phyloP scores from a whole-genome alignment of 1,140 invertebrate species.

The Hylaeus anthracinus region DNA sequence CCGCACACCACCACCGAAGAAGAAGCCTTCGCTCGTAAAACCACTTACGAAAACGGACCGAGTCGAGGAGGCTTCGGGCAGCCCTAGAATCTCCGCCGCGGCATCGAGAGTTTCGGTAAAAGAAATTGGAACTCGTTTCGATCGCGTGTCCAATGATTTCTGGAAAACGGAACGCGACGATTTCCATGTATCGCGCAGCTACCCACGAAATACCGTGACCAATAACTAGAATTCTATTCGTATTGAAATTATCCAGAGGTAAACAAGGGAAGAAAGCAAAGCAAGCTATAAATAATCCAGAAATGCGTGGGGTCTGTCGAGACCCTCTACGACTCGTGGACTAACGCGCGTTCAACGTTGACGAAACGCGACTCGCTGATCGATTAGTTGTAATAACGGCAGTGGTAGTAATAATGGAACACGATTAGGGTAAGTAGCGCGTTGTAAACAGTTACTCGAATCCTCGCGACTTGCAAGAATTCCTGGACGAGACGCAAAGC shows the following conservation, averaged over 20 bases:
- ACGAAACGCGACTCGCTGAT: too few species aligned
- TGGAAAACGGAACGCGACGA: too few species aligned
- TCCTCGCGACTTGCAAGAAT: constrained; percentile 16
- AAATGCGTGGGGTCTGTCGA: too few species aligned
- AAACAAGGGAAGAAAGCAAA: too few species aligned
- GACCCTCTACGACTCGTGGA: background rate
- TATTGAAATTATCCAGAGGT: too few species aligned
- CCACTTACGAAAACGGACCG: background rate
- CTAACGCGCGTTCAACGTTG: background rate
- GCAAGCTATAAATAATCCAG: too few species aligned
- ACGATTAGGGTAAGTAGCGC: background rate
- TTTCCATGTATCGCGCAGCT: too few species aligned
- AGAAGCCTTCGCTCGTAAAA: background rate
- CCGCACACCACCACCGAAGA: background rate
- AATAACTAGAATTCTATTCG: too few species aligned
- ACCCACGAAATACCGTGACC: too few species aligned
- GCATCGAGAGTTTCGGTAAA: background rate
- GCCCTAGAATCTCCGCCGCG: background rate
- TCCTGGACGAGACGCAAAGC: constrained; percentile 40
- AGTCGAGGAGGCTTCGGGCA: background rate
- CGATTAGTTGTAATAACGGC: too few species aligned
- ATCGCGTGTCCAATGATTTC: too few species aligned
- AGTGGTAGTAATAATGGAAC: background rate
- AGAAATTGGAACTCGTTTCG: background rate
- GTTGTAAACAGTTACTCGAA: background rate